Evolutionary conservation across 1,140 invertebrate species (phyloP).

Genomic region (Coboldia fuscipes): DNA sequence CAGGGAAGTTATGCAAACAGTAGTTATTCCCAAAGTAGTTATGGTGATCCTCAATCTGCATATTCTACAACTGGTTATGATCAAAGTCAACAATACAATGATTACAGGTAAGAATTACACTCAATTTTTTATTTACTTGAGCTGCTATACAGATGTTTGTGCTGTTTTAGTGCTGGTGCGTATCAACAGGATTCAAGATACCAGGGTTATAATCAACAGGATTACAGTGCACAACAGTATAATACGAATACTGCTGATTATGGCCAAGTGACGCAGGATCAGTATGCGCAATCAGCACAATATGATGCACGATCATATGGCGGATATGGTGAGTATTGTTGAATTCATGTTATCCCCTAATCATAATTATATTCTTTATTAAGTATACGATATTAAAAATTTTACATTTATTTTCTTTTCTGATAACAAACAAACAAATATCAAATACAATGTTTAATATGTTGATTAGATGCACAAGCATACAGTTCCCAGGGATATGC

Average conservation of each 20-base stretch:
- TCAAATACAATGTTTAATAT: not conserved
- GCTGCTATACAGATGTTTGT: conserved; percentile 5
- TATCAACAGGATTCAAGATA: not conserved
- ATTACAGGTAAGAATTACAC: not conserved
- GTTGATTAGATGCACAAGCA: not conserved
- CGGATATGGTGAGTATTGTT: not conserved
- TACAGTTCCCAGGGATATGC: conserved; percentile 1
- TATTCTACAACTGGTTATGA: not conserved
- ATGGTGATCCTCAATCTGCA: not conserved
- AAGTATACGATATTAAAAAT: not conserved
- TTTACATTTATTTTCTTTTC: not conserved
- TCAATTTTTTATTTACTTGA: conserved; percentile 7
- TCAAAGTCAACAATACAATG: not conserved
- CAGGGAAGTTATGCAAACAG: not conserved
- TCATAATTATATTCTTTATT: not conserved
- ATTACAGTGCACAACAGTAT: not conserved
- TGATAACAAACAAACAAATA: not conserved
- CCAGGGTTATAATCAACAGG: not conserved
- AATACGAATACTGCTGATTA: not conserved
- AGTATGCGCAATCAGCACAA: not conserved
- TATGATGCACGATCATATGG: not conserved
- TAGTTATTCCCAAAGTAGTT: conserved; percentile 2
- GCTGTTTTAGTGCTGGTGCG: not conserved
- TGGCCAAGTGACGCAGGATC: not conserved
- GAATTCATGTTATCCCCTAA: no score